phyloP scores from a whole-genome alignment of 2,888 invertebrate genomes.

The Cenopis cana region DNA sequence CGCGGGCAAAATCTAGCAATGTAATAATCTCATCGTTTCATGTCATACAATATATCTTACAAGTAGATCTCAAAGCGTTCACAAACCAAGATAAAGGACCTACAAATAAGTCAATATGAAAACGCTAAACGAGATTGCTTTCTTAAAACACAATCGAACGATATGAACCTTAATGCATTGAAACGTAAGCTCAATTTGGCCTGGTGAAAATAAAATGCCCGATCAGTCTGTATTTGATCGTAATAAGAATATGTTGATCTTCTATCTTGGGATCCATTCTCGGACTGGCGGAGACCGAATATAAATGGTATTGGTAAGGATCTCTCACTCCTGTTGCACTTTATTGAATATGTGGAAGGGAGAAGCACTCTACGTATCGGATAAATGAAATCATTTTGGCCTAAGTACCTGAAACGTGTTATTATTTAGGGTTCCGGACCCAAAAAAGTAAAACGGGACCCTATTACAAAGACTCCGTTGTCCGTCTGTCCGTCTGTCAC shows the following conservation, averaged over 20 bases:
- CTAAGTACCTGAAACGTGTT: too few relatives aligned
- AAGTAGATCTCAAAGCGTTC: conserved; percentile 10
- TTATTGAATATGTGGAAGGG: background rate
- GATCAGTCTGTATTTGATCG: conserved; percentile 26
- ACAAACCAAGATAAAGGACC: conserved; percentile 23
- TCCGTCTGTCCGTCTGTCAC: too few relatives aligned
- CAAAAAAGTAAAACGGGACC: too few relatives aligned
- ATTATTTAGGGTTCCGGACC: too few relatives aligned
- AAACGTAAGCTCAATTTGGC: background rate
- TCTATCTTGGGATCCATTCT: conserved; percentile 9
- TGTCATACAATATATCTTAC: conserved; percentile 4
- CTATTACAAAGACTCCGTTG: too few relatives aligned
- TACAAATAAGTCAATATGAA: conserved; percentile 37
- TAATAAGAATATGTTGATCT: conserved; percentile 32
- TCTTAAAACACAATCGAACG: background rate
- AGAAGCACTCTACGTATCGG: background rate
- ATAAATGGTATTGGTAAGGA: background rate
- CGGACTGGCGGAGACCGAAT: background rate
- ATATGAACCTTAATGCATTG: background rate
- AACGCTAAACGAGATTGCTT: conserved; percentile 33
- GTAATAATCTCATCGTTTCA: background rate
- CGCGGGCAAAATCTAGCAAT: background rate
- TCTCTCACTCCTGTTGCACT: background rate
- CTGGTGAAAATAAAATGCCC: background rate
- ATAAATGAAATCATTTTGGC: too few relatives aligned